Conservation (phyloP, 37 sponge, comb jelly and placozoan species). For the Chondrosia reniformis region DNA sequence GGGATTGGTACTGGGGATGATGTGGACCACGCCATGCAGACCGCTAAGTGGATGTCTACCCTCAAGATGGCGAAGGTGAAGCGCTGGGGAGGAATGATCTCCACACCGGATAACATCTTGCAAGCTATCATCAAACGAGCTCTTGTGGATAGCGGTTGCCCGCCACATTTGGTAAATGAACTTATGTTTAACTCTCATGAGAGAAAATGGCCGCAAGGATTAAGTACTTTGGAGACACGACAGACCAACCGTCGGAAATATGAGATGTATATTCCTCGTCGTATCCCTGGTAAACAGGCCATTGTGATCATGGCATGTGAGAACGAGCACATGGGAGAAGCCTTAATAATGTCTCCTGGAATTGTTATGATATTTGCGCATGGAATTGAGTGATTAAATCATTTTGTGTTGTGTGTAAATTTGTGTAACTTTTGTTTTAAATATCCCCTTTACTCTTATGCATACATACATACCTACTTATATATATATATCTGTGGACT, state of each 20-base stretch:
- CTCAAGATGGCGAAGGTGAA: slow-evolving; percentile 69
- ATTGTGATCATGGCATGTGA: slow-evolving; percentile 92
- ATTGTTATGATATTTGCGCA: slow-evolving; percentile 97
- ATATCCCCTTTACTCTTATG: too few species aligned
- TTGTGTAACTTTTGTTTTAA: too few species aligned
- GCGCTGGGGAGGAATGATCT: slow-evolving; percentile 98
- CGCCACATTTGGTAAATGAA: slow-evolving; percentile 68
- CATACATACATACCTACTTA: too few species aligned
- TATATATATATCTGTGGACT: too few species aligned
- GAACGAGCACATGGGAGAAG: slow-evolving; percentile 97
- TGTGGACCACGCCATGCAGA: slow-evolving; percentile 65
- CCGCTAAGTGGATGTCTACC: slow-evolving; percentile 60
- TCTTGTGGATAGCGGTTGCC: slow-evolving; percentile 85
- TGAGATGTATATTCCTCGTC: slow-evolving; percentile 87
- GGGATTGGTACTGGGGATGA: slow-evolving; percentile 53
- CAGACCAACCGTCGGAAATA: slow-evolving; percentile 86
- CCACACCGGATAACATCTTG: slow-evolving; percentile 89
- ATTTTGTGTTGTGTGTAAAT: too few species aligned
- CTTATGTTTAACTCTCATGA: slow-evolving; percentile 95
- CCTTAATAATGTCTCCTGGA: slow-evolving; percentile 81
- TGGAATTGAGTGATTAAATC: slow-evolving; percentile 94
- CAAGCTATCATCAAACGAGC: slow-evolving; percentile 88
- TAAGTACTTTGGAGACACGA: slow-evolving; percentile 91
- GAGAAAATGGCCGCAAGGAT: slow-evolving; percentile 86
- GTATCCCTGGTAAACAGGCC: slow-evolving; percentile 94